phyloP scores from a whole-genome alignment of 2,888 invertebrate species.

The Meloe dianella region DNA sequence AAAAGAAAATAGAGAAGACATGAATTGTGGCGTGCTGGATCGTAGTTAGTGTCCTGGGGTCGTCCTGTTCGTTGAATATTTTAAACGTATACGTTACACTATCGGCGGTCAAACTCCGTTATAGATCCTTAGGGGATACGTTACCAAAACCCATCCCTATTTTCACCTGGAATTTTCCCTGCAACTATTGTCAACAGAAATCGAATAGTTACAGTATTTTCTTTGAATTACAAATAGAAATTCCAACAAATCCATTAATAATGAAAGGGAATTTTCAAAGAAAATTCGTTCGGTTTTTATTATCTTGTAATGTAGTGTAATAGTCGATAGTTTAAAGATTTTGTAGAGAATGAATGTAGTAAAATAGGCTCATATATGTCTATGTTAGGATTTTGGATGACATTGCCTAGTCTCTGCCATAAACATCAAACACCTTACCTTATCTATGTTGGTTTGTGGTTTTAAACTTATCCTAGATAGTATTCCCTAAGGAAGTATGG shows the following conservation, averaged over 20 bases:
- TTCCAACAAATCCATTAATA: background rate
- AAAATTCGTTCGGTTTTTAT: constrained; percentile 15
- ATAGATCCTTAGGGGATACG: constrained; percentile 39
- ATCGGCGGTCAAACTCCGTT: constrained; percentile 39
- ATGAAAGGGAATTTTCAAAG: constrained; percentile 17
- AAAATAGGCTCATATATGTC: constrained; percentile 46
- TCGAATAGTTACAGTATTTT: constrained; percentile 27
- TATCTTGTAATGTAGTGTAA: constrained; percentile 15
- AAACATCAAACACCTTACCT: constrained; percentile 39
- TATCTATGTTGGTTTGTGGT: constrained; percentile 21
- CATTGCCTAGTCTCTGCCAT: constrained; percentile 42
- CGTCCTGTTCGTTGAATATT: constrained; percentile 41
- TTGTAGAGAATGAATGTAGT: constrained; percentile 43
- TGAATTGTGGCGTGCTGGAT: constrained; percentile 31
- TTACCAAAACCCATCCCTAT: constrained; percentile 17
- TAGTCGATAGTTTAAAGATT: constrained; percentile 19
- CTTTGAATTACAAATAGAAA: constrained; percentile 4
- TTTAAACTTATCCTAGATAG: constrained; percentile 38
- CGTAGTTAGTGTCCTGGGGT: constrained; percentile 34
- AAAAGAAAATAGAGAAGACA: constrained; percentile 15
- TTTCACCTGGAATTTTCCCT: constrained; percentile 25
- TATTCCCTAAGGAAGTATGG: constrained; percentile 49
- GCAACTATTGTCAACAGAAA: constrained; percentile 27
- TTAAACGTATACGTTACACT: constrained; percentile 37
- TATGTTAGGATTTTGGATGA: constrained; percentile 39